These are phyloP conservation scores for Palloptera scutellata DNA, from an alignment of 2,888 invertebrate genomes.

Conservation along the genomic window DNA sequence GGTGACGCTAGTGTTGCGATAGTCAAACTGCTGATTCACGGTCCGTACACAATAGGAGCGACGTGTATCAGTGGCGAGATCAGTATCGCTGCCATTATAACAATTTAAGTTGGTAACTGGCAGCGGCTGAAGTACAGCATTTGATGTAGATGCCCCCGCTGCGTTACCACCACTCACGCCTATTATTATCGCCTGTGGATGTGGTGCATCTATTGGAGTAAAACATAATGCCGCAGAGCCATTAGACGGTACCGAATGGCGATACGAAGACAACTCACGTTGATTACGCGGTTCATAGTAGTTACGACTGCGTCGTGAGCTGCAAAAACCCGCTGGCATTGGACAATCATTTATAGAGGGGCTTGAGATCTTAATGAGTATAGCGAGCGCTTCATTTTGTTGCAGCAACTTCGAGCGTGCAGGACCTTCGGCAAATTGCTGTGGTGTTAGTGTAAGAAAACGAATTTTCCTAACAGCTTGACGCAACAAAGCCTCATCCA, in stretches of 20 bases:
- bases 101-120: conserved; percentile 29
- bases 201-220: conserved; percentile 30
- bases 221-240: conserved; percentile 34
- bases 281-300: conserved; percentile 56
- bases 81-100: conserved; percentile 34
- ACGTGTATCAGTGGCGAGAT: conserved; percentile 61
- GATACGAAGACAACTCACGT: conserved; percentile 56
- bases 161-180: background rate
- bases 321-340: conserved; percentile 79
- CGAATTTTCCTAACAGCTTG: conserved; percentile 79
- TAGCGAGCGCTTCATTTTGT: conserved; percentile 80
- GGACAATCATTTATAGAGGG: conserved; percentile 71
- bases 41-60: conserved; percentile 77
- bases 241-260: conserved; percentile 39
- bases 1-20: conserved; percentile 77
- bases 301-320: conserved; percentile 61
- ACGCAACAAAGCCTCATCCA: conserved; percentile 65
- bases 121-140: conserved; percentile 49
- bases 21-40: conserved; percentile 74
- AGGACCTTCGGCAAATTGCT: conserved; percentile 85
- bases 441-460: conserved; percentile 80
- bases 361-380: conserved; percentile 84
- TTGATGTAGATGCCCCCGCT: conserved; percentile 62
- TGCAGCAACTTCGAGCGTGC: conserved; percentile 77
- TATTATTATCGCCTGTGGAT: background rate